Evolutionary conservation across 2,113 vertebrate species (phyloP).

Genomic region (Crocuta crocuta): DNA sequence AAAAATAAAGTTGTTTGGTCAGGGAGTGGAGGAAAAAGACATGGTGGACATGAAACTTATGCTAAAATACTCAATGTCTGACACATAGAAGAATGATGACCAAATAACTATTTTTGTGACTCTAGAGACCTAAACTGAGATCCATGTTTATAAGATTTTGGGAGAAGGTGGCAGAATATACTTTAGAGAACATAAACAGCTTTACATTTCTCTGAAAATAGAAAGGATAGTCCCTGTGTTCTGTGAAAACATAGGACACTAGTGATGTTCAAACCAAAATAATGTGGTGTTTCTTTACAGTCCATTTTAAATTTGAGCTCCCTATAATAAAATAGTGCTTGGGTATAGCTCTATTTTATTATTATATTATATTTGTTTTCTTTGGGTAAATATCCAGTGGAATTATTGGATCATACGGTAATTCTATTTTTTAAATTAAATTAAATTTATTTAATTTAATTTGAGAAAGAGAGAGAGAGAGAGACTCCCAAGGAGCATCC

Average conservation of each 20-base stretch:
- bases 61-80: neutral
- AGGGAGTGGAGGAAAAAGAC: neutral
- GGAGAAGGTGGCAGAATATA: neutral
- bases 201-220: neutral
- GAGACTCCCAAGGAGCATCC: no score
- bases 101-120: neutral
- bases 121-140: neutral
- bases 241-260: neutral
- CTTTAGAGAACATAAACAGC: neutral
- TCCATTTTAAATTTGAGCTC: neutral
- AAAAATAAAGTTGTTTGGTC: neutral
- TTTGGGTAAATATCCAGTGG: neutral
- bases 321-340: neutral
- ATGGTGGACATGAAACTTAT: neutral
- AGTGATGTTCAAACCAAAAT: neutral
- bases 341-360: neutral
- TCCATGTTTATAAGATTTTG: neutral
- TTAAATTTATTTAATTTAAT: no score
- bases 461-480: no score
- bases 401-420: neutral
- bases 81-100: neutral
- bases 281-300: neutral
- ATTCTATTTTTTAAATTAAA: neutral
- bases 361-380: neutral
- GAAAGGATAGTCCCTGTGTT: neutral